Evolutionary conservation across 2,888 invertebrate species (phyloP), one percentile per base, ranked within the genome.

Genomic region (Micropterix aruncella): DNA sequence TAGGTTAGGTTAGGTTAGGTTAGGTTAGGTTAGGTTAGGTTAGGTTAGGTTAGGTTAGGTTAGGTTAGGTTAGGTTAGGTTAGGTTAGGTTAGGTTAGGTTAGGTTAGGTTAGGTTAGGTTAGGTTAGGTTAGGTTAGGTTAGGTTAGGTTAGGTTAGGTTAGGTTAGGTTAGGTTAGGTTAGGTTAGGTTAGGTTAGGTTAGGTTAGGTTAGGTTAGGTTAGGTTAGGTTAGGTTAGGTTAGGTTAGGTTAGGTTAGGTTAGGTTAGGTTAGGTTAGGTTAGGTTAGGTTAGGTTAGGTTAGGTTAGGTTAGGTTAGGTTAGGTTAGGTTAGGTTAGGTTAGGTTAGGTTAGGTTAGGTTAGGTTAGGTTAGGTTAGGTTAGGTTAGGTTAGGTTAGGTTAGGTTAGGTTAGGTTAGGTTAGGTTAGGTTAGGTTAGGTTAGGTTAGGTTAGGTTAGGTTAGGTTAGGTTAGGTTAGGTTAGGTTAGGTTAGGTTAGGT

Each of bases 401-500:
- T 40, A 40, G 16, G 14, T 40, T 40, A 37, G 14, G 14, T 16
- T 16, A 12, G 12, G 16, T 12, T 16, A 39, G 16, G 39, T 39
- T 39, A 12, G 14, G 39, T 39, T 39, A 14, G 16, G 12, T 39
- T 12, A 16, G 12, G 16, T 16, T 39, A 16, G 39, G 12, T 39
- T 39, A 16, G 39, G 39, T 12, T 39, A 39, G 16, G 14, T 39
- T 39, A 16, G 16, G 12, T 16, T 39, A 16, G 16, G 16, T 14
- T 16, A 14, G 16, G 12, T 16, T 16, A 19, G 17, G 14, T 40
- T 40, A 16, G 40, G 18, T 17, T 19, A 41, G 15, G 42, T 42
- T 42, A 42, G 42, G 42, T 42, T 42, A 42, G 42, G 42, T 42
- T 36, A 42, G 42, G 42, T 42, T 42, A 36, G 42, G 42, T 42